Percentiles rank a stretch among this genome's conserved stretches.
Evolutionary conservation across 2,888 invertebrate genomes (phyloP).

Genomic region (Cheilosia pagana): DNA sequence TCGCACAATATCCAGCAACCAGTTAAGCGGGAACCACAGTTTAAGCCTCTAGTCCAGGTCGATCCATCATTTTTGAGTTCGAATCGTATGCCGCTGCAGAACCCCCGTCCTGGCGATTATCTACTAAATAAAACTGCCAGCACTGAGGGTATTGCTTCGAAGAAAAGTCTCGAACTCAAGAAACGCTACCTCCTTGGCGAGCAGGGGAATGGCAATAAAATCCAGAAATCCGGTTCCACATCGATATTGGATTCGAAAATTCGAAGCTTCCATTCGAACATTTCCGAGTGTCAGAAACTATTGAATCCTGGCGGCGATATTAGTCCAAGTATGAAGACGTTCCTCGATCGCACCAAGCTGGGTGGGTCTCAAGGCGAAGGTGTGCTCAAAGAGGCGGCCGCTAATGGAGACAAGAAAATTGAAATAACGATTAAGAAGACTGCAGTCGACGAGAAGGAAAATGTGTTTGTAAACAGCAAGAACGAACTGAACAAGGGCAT

Average conservation of each 20-base stretch:
- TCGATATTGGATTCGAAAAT: slow-evolving; percentile 93
- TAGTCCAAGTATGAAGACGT: slow-evolving; percentile 88
- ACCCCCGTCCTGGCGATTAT: slow-evolving; percentile 89
- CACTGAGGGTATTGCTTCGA: slow-evolving; percentile 94
- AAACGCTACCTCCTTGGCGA: slow-evolving; percentile 92
- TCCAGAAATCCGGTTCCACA: slow-evolving; percentile 92
- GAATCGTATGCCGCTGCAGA: slow-evolving; percentile 84
- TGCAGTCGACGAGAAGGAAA: slow-evolving; percentile 82
- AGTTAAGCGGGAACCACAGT: slow-evolving; percentile 80
- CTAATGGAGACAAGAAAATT: slow-evolving; percentile 76
- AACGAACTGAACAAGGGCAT: slow-evolving; percentile 82
- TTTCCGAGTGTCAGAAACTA: slow-evolving; percentile 94
- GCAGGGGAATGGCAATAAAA: slow-evolving; percentile 87
- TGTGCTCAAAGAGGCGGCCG: slow-evolving; percentile 75
- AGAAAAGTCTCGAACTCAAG: slow-evolving; percentile 93
- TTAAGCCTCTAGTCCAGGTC: slow-evolving; percentile 83
- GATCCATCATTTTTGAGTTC: slow-evolving; percentile 82
- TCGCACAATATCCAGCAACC: slow-evolving; percentile 77
- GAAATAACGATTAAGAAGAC: slow-evolving; percentile 81
- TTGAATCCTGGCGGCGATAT: slow-evolving; percentile 90
- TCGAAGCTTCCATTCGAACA: slow-evolving; percentile 92
- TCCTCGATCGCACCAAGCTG: slow-evolving; percentile 84
- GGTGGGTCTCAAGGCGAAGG: slow-evolving; percentile 78
- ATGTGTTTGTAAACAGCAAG: slow-evolving; percentile 82
- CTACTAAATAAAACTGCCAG: slow-evolving; percentile 92